Conservation (phyloP, 1,140 invertebrate species). For the Palaemon carinicauda region DNA sequence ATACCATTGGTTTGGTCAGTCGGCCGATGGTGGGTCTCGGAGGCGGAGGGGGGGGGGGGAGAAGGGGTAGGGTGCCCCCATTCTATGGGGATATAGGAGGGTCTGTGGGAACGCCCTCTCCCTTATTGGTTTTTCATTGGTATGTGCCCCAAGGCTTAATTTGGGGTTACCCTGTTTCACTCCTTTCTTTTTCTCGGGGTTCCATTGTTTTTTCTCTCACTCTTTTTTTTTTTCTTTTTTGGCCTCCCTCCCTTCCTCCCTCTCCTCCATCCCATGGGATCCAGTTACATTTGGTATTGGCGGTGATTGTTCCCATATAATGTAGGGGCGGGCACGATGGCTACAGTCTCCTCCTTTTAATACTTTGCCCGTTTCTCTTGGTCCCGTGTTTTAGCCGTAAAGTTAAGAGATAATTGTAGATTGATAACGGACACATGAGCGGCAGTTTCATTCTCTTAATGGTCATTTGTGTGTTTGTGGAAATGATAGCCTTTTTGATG, state of each 20-base stretch:
- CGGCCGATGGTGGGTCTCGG: background rate
- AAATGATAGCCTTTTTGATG: too few species aligned
- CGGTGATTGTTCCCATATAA: background rate
- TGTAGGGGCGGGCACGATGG: background rate
- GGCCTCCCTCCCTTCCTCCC: too few species aligned
- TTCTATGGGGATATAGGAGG: background rate
- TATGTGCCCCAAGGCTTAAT: slow-evolving; percentile 39
- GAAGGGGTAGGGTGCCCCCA: too few species aligned
- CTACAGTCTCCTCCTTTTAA: too few species aligned
- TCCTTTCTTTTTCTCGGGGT: slow-evolving; percentile 4
- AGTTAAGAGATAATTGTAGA: too few species aligned
- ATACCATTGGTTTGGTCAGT: background rate
- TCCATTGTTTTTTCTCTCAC: background rate
- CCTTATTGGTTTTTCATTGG: slow-evolving; percentile 55
- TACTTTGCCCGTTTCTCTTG: background rate
- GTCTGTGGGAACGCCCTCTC: slow-evolving; percentile 22
- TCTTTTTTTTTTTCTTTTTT: too few species aligned
- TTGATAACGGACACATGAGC: too few species aligned
- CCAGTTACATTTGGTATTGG: background rate
- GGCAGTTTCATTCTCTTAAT: too few species aligned
- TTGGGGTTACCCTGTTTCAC: slow-evolving; percentile 35
- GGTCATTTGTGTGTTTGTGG: too few species aligned
- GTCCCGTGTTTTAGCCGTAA: background rate
- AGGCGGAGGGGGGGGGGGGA: too few species aligned
- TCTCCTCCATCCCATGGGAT: background rate